Evolutionary conservation across 2,888 invertebrate species (phyloP).

Genomic region (Gymnocheta viridis): DNA sequence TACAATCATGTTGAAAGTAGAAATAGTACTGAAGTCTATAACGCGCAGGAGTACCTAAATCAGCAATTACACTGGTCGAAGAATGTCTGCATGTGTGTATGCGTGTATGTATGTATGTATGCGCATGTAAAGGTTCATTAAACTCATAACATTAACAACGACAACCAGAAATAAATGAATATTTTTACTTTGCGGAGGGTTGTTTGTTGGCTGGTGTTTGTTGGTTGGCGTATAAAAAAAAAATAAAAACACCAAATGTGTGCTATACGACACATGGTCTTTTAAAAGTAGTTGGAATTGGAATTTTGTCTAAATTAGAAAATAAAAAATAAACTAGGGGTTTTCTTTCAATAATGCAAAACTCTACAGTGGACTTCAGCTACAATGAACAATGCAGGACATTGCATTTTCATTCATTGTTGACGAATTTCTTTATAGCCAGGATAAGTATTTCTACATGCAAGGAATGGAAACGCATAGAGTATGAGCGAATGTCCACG

Average conservation of each 20-base stretch:
- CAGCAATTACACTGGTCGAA: conserved; percentile 6
- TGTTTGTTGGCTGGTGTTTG: conserved; percentile 68
- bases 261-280: conserved; percentile 54
- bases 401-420: too few species aligned
- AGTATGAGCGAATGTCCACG: too few species aligned
- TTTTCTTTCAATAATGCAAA: conserved; percentile 38
- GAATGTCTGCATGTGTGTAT: neutral
- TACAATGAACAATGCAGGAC: too few species aligned
- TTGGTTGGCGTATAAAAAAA: conserved; percentile 60
- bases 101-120: neutral
- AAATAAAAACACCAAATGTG: conserved; percentile 18
- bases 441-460: too few species aligned
- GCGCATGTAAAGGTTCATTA: conserved; percentile 67
- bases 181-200: conserved; percentile 57
- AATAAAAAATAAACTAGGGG: conserved; percentile 48
- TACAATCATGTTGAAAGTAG: conserved; percentile 66
- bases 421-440: too few species aligned
- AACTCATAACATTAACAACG: conserved; percentile 54
- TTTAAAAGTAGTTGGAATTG: conserved; percentile 49
- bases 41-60: conserved; percentile 50
- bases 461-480: too few species aligned
- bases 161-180: conserved; percentile 28
- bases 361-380: too few species aligned
- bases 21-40: conserved; percentile 56
- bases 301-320: conserved; percentile 65